Base-by-base conservation (phyloP, 2,888 invertebrate species). In the Choreutis nemorana region DNA sequence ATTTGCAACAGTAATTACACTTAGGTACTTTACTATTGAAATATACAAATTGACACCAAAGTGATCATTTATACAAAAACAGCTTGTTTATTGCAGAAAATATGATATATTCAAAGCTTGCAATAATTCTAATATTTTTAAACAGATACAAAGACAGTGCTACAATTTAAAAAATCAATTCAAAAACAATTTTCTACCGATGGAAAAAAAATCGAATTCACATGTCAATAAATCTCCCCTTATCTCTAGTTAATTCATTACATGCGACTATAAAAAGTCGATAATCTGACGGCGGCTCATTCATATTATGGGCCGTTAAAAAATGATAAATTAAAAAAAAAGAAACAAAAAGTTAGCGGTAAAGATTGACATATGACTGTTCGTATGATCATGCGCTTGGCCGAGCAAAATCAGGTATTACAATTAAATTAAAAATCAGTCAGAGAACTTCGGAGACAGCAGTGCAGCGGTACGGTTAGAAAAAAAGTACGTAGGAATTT, bases 371-470 rank as follows among this genome's bases (percentile, higher is more conserved):
- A 73, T 70, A 59, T 77, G 77, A 72, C 77, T 48, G 50, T 44
- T 44, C 48, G 41, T 43, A 48, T 52, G 51, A 48, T 55, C 56
- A 52, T 53, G 59, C 61, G 71, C 51, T 65, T 55, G 55, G 66
- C 58, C 66, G 72, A 44, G 55, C 72, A 62, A 71, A 73, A 73
- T 73, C 77, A 65, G 54, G 77, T 77, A 75, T 71, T 65, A 75
- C 72, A 77, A 77, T 78, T 75, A 77, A 73, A 75, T 77, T 77
- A 66, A 70, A 73, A 77, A 73, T 67, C 77, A 77, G 50, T 78
- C 71, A 70, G 50, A 55, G 48, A 40, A 44, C 55, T 56, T 53
- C 56, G 64, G 62, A 48, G 52, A 48, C 47, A 43, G 48, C 54
- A 64, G 61, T 56, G 63, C 57, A 54, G 50, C 21, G 26, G 65